These are phyloP conservation scores for Shinisaurus crocodilurus DNA, from an alignment of 2,113 vertebrate genomes.

Conservation along the genomic window DNA sequence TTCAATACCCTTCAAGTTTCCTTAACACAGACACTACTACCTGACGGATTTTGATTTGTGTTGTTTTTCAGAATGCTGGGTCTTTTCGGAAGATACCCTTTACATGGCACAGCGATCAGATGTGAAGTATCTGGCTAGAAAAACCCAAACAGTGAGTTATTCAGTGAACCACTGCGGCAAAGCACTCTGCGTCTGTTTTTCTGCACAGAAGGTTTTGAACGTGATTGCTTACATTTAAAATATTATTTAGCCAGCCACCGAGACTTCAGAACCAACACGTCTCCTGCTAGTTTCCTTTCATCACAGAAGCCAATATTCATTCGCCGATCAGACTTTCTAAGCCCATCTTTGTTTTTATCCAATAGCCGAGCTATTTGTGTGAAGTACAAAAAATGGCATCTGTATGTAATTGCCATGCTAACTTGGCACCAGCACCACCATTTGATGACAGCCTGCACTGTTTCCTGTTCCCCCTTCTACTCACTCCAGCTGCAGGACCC, in stretches of 20 bases:
- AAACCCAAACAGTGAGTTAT: conserved; percentile 47
- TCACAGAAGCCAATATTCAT: conserved; percentile 57
- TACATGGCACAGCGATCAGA: conserved; percentile 31
- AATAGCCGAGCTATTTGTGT: conserved; percentile 77
- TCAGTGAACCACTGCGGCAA: conserved; percentile 39
- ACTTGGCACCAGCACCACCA: conserved; percentile 78
- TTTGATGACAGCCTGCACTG: conserved; percentile 79
- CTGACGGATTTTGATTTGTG: conserved; percentile 59
- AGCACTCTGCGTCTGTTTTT: conserved; percentile 22
- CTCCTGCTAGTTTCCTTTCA: conserved; percentile 36
- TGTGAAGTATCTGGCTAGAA: conserved; percentile 26
- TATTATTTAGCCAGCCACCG: conserved; percentile 7
- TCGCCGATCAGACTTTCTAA: conserved; percentile 74
- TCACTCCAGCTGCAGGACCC: conserved; percentile 81
- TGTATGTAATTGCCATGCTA: conserved; percentile 79
- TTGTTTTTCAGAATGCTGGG: conserved; percentile 33
- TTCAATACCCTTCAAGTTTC: conserved; percentile 63
- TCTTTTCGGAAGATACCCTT: conserved; percentile 42
- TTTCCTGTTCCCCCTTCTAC: conserved; percentile 74
- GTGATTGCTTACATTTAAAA: conserved; percentile 42
- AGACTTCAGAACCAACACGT: conserved; percentile 36
- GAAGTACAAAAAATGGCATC: conserved; percentile 77
- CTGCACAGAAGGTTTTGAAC: conserved; percentile 10
- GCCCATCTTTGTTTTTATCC: conserved; percentile 74
- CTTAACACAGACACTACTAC: conserved; percentile 49